Percentiles rank a stretch among this genome's conserved stretches.
Evolutionary conservation across 2,113 vertebrate species (phyloP).

Genomic region (Leucopsar rothschildi): DNA sequence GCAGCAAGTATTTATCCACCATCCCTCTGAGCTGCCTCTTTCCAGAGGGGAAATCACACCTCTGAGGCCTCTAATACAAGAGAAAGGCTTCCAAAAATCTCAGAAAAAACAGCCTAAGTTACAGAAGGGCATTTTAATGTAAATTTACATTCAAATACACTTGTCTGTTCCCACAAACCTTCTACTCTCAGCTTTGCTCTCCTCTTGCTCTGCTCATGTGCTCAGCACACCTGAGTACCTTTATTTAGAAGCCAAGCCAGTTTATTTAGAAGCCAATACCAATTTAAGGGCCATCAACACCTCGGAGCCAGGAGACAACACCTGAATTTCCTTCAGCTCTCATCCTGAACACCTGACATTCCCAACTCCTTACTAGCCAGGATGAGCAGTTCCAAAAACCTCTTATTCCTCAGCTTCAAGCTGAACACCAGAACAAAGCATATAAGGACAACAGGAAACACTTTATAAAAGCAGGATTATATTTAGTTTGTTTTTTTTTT

Average conservation of each 20-base stretch:
- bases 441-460: neutral
- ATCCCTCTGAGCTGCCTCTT: neutral
- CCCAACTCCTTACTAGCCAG: neutral
- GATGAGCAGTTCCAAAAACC: neutral
- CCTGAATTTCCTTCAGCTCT: neutral
- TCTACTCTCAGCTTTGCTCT: neutral
- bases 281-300: neutral
- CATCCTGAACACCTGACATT: neutral
- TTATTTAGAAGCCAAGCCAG: neutral
- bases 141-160: neutral
- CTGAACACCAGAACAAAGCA: neutral
- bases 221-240: neutral
- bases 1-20: neutral
- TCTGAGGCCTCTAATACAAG: neutral
- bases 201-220: neutral
- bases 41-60: neutral
- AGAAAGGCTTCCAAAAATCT: neutral
- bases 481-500: neutral
- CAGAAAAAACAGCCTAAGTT: neutral
- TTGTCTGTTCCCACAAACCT: neutral
- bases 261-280: neutral
- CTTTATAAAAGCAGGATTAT: neutral
- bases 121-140: neutral
- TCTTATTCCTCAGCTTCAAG: neutral
- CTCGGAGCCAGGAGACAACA: neutral